Percentiles rank a stretch among this genome's conserved stretches.
These are phyloP conservation scores for Atrina japonica DNA, from an alignment of 2,888 invertebrate species.

Conservation along the genomic window DNA sequence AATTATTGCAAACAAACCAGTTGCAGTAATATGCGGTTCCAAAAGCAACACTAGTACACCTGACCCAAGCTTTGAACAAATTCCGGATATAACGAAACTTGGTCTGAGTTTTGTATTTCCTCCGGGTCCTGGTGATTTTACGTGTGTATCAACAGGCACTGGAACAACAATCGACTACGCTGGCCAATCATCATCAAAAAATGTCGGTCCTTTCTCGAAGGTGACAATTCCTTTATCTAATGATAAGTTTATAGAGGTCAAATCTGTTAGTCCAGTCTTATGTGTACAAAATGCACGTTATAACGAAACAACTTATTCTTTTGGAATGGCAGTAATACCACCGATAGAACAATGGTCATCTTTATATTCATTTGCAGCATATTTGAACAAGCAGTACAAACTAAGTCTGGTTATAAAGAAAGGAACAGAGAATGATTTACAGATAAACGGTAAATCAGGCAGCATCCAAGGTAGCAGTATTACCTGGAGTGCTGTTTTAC, in stretches of 20 bases:
- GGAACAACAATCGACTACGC: not conserved
- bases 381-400: conserved; percentile 7
- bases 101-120: conserved; percentile 2
- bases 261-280: conserved; percentile 3
- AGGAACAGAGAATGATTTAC: conserved; percentile 12
- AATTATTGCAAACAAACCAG: conserved; percentile 13
- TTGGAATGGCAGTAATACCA: not conserved
- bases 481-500: conserved; percentile 6
- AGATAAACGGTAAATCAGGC: not conserved
- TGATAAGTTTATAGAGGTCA: not conserved
- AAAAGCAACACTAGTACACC: not conserved
- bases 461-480: conserved; percentile 4
- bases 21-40: conserved; percentile 10
- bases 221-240: not conserved
- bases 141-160: not conserved
- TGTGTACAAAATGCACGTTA: conserved; percentile 11
- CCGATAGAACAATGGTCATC: conserved; percentile 11
- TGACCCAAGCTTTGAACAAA: conserved; percentile 8
- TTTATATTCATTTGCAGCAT: conserved; percentile 9
- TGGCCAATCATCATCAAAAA: not conserved
- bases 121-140: conserved; percentile 1
- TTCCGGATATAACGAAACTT: conserved; percentile 6
- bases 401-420: conserved; percentile 3
- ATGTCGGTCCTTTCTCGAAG: not conserved
- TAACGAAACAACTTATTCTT: not conserved